Evolutionary conservation across 2,797 vertebrate species (phyloP).

Genomic region (Pangasius djambal): DNA sequence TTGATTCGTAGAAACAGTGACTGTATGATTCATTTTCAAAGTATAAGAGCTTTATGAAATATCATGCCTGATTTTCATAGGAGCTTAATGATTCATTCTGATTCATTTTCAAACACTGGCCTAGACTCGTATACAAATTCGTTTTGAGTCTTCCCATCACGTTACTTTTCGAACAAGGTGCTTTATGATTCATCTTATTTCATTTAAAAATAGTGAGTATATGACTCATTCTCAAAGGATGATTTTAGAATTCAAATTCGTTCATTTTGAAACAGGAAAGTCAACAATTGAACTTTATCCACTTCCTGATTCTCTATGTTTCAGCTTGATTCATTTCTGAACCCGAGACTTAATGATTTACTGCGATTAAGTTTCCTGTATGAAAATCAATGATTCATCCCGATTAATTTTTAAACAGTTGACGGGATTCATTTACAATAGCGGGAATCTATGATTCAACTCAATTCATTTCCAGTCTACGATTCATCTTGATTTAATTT

Average conservation of each 20-base stretch:
- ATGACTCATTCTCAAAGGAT: not conserved
- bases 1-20: not conserved
- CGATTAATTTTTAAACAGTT: not conserved
- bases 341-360: not conserved
- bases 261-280: not conserved
- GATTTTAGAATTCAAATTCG: not conserved
- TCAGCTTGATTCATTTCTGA: not conserved
- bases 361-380: not conserved
- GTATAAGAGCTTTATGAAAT: too few relatives aligned
- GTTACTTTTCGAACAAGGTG: too few relatives aligned
- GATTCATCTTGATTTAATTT: conserved; percentile 3
- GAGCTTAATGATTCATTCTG: not conserved
- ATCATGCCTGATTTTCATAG: too few relatives aligned
- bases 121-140: not conserved
- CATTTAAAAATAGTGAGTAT: not conserved
- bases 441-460: not conserved
- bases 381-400: not conserved
- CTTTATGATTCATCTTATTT: not conserved
- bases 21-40: not conserved
- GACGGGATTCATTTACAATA: not conserved
- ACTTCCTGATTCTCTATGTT: not conserved
- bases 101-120: not conserved
- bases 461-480: not conserved
- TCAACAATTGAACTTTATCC: not conserved
- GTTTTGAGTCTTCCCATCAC: too few relatives aligned